These are phyloP conservation scores for Gallirallus australis DNA, from an alignment of 2,797 vertebrate species.

Conservation along the genomic window DNA sequence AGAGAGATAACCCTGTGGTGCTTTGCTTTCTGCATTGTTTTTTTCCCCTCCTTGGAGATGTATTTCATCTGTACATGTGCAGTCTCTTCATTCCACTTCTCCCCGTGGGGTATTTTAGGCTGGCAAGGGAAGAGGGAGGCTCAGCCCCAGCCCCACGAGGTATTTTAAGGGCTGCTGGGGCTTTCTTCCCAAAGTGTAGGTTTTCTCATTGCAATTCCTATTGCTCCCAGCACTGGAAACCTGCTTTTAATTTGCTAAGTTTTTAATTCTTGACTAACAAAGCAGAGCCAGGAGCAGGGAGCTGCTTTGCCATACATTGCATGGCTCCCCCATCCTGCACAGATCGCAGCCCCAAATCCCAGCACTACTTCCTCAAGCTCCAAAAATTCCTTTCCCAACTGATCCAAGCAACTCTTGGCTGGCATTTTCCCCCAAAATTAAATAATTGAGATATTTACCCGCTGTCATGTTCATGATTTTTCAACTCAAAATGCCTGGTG, in stretches of 20 bases:
- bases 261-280: not conserved
- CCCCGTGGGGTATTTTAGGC: not conserved
- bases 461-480: conserved; percentile 38
- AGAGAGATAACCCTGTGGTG: not conserved
- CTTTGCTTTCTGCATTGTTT: not conserved
- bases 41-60: not conserved
- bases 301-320: not conserved
- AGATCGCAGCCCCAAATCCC: not conserved
- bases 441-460: conserved; percentile 28
- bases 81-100: not conserved
- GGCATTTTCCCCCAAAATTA: conserved; percentile 8
- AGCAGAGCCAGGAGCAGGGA: not conserved
- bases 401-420: not conserved
- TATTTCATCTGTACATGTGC: not conserved
- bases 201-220: not conserved
- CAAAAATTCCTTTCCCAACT: conserved; percentile 41
- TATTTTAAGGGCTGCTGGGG: not conserved
- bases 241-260: not conserved
- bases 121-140: not conserved
- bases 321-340: not conserved
- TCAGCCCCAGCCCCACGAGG: not conserved
- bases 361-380: conserved; percentile 11
- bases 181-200: not conserved
- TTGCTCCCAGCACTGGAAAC: conserved; percentile 5
- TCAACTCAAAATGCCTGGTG: not conserved